Evolutionary conservation across 1,140 invertebrate genomes (phyloP), one percentile per base, ranked within the genome.

Genomic region (Acromyrmex echinatior): DNA sequence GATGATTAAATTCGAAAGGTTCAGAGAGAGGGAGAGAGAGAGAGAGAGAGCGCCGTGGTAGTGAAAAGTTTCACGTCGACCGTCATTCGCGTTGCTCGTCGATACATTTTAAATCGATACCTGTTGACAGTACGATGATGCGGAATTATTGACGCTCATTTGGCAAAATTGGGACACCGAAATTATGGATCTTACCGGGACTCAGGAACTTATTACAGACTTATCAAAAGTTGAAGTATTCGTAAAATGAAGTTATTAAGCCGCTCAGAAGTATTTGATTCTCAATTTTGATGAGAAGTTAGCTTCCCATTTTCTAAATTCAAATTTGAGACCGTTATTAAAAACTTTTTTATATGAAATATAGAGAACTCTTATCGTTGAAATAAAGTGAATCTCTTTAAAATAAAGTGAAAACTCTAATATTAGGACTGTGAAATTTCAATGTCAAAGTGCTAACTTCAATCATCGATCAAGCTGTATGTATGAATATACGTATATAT

Each of bases 91-190:
- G n/a, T 18, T 35, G 39, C 45, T 68, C 76, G 39, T 62, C 39
- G 70, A 84, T 74, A 56, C 70, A 25, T 76, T 76, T 84, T 51
- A 70, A 56, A 87, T 71, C 74, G 25, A 58, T 86, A 89, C 88
- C 62, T 87, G 88, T 89, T 87, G 80, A 88, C 77, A 14, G 60
- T 62, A 49, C n/a, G 35, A 35, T 39, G 39, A n/a, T 7, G 39
- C 35, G 7, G 7, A 49, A 63, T 45, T 63, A 7, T 62, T 18
- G 25, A 7, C 25, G 18, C 18, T 60, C 16, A 18, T 25, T 58
- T 7, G 39, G 28, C 25, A 66, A 51, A 66, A 18, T 35, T 16
- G 16, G 7, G 3, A 79, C 28, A 21, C 10, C 18, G 12, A 10
- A 21, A 21, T 28, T 58, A 31, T 14, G 31, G 31, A 68, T 68